A percentile compares a stretch with the other conserved stretches of the same genome.
phyloP scores from a whole-genome alignment of 92 coral and sea anemone genomes.

The Heteractis magnifica region DNA sequence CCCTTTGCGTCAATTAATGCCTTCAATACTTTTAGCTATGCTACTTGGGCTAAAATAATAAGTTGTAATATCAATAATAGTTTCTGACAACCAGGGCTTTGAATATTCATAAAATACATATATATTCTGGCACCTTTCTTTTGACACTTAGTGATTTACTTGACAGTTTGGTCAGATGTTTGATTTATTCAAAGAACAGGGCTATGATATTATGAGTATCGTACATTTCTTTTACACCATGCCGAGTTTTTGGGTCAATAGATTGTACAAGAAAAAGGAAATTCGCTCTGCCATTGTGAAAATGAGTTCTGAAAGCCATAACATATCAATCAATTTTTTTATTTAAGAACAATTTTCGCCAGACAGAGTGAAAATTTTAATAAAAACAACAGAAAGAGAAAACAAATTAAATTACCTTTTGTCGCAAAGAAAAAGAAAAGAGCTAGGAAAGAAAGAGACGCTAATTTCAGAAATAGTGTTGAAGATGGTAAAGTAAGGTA shows the following conservation, averaged over 20 bases:
- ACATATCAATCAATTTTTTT: neutral
- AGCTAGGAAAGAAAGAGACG: neutral
- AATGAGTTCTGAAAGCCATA: neutral
- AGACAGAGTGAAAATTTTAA: neutral
- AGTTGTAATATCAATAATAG: neutral
- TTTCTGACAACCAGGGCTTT: constrained; percentile 7
- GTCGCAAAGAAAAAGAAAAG: neutral
- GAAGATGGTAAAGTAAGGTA: neutral
- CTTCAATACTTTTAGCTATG: neutral
- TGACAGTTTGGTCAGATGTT: constrained; percentile 14
- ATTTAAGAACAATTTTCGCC: neutral
- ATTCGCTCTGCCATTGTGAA: neutral
- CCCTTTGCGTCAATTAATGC: neutral
- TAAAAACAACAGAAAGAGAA: neutral
- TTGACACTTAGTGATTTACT: constrained; percentile 9
- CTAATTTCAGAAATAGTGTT: neutral
- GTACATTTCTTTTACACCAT: neutral
- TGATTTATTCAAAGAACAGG: constrained; percentile 20
- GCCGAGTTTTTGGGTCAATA: neutral
- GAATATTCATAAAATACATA: constrained; percentile 23
- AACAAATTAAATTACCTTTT: neutral
- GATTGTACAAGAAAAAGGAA: neutral
- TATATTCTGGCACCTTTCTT: neutral
- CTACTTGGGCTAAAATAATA: neutral
- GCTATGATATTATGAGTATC: neutral